Percentiles rank a stretch among this genome's conserved stretches.
These are phyloP conservation scores for Orthonevra nobilis DNA, from an alignment of 2,888 invertebrate genomes.

Conservation along the genomic window DNA sequence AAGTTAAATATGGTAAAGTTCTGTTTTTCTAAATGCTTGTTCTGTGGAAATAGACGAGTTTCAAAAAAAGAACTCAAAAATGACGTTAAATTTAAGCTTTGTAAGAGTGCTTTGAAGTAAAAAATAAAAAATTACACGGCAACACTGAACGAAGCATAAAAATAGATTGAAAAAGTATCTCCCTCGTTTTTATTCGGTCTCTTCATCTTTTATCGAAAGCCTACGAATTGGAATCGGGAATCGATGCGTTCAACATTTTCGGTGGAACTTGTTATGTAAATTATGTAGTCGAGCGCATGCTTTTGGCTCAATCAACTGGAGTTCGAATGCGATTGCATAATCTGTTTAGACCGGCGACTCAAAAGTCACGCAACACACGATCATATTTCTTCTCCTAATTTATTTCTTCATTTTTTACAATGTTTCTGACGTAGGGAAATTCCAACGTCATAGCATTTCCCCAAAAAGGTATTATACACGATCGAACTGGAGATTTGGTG, in stretches of 20 bases:
- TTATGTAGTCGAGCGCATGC: conserved; percentile 19
- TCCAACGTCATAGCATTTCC: conserved; percentile 1
- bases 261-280: neutral
- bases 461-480: neutral
- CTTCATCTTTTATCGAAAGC: no score
- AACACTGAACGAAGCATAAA: no score
- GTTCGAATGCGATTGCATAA: conserved; percentile 38
- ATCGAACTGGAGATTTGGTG: conserved; percentile 11
- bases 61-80: no score
- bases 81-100: no score
- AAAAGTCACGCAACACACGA: conserved; percentile 30
- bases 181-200: no score
- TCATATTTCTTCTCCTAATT: conserved; percentile 5
- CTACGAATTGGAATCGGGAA: no score
- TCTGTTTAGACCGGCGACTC: conserved; percentile 7
- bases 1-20: no score
- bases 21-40: no score
- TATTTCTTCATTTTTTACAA: conserved; percentile 1
- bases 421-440: conserved; percentile 33
- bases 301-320: conserved; percentile 26
- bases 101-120: no score
- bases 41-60: no score
- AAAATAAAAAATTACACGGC: no score
- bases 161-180: no score
- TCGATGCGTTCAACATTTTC: neutral